Percentiles rank a stretch among this genome's conserved stretches.
phyloP scores from a whole-genome alignment of 2,113 vertebrate genomes.

The Serinus canaria region DNA sequence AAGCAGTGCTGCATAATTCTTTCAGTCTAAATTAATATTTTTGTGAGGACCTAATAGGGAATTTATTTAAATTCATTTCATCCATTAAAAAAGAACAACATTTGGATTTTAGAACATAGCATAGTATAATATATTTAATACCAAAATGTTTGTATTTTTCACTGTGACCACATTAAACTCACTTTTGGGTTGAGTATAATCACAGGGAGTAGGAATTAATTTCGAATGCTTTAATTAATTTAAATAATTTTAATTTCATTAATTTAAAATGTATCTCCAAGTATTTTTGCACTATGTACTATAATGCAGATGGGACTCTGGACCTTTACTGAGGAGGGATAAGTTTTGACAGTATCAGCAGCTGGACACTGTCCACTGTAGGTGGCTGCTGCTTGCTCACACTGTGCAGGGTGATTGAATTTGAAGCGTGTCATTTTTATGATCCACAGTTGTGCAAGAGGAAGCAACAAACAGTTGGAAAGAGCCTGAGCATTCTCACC shows the following conservation, averaged over 20 bases:
- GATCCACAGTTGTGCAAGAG: constrained; percentile 69
- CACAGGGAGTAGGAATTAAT: background rate
- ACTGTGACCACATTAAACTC: background rate
- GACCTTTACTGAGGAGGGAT: background rate
- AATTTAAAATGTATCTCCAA: background rate
- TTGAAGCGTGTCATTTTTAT: constrained; percentile 61
- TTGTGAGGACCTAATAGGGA: background rate
- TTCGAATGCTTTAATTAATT: background rate
- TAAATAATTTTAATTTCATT: background rate
- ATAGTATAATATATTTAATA: background rate
- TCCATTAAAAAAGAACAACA: background rate
- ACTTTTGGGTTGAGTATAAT: background rate
- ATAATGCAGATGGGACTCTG: background rate
- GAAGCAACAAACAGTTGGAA: constrained; percentile 63
- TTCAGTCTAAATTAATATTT: background rate
- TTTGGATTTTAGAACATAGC: background rate
- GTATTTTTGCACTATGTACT: background rate
- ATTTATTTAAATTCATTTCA: background rate
- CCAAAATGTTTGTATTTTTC: background rate
- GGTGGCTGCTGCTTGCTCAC: background rate
- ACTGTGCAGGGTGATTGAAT: background rate
- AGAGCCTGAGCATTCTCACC: constrained; percentile 38
- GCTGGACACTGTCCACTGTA: background rate
- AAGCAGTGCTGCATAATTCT: background rate
- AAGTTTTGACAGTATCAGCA: background rate